phyloP scores from a whole-genome alignment of 2,888 invertebrate genomes.

The Malacosoma neustria region DNA sequence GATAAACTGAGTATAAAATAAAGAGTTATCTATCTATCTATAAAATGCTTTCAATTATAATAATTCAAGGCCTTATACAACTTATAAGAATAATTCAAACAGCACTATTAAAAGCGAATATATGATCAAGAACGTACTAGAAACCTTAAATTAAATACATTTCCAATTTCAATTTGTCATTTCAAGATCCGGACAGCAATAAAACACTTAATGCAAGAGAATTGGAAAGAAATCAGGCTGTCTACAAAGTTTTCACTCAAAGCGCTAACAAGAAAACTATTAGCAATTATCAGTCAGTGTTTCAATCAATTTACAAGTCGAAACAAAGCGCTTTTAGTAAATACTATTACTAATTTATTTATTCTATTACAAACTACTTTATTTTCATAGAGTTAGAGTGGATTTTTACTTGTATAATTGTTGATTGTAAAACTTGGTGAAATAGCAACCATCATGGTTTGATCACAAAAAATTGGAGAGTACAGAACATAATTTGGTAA shows the following conservation, averaged over 20 bases:
- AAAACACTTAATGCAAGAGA: constrained; percentile 33
- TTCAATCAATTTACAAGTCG: constrained; percentile 64
- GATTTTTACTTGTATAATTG: constrained; percentile 7
- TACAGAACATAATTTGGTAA: too few species aligned
- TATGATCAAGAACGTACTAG: too few species aligned
- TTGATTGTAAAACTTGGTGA: constrained; percentile 5
- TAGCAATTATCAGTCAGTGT: constrained; percentile 62
- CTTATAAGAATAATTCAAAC: too few species aligned
- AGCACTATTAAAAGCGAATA: too few species aligned
- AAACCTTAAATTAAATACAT: constrained; percentile 5
- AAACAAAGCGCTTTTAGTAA: constrained; percentile 45
- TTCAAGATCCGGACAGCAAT: constrained; percentile 25
- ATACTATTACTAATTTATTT: constrained; percentile 22
- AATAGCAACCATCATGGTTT: constrained; percentile 31
- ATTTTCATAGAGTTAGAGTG: constrained; percentile 8
- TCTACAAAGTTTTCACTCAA: constrained; percentile 40
- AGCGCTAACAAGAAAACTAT: constrained; percentile 65
- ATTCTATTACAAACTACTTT: constrained; percentile 10
- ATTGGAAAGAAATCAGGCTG: constrained; percentile 44
- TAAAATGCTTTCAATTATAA: too few species aligned
- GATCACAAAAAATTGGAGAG: too few species aligned
- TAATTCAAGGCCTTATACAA: too few species aligned
- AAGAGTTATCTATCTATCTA: too few species aligned
- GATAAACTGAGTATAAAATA: too few species aligned
- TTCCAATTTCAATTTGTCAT: constrained; percentile 9